A percentile compares a stretch with the other conserved stretches of the same genome.
phyloP scores from a whole-genome alignment of 2,888 invertebrate species.

The Protonemura montana region DNA sequence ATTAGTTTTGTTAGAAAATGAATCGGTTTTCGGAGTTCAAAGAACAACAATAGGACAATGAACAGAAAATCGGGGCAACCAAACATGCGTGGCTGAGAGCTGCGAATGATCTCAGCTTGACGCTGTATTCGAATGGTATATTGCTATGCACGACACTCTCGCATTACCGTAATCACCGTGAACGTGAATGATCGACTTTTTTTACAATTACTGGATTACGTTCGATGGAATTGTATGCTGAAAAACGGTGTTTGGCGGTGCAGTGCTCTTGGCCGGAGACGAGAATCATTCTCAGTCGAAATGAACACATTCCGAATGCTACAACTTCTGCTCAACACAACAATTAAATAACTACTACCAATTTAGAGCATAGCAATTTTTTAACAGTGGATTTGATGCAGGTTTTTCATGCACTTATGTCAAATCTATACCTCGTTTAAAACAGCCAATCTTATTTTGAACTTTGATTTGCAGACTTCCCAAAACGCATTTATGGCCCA shows the following conservation, averaged over 20 bases:
- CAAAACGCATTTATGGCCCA: too few relatives aligned
- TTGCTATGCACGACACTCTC: neutral
- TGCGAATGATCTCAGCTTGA: neutral
- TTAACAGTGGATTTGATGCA: too few relatives aligned
- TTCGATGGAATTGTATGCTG: neutral
- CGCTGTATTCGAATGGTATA: neutral
- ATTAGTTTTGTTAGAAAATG: neutral
- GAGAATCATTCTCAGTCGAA: neutral
- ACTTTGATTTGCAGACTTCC: neutral
- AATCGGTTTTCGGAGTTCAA: neutral
- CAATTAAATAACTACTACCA: neutral
- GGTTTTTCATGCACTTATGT: too few relatives aligned
- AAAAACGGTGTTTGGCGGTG: neutral
- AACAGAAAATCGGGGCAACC: neutral
- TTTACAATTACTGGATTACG: constrained; percentile 2
- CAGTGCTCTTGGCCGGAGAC: neutral
- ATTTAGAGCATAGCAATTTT: too few relatives aligned
- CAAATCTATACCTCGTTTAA: too few relatives aligned
- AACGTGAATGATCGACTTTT: neutral
- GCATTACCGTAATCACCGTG: neutral
- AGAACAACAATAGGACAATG: neutral
- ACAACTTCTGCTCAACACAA: neutral
- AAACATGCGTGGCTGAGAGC: neutral
- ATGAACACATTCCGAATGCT: neutral
- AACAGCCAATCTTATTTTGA: neutral